A percentile compares a stretch with the other conserved stretches of the same genome.
These are phyloP conservation scores for Rhinella marina DNA, from an alignment of 2,797 vertebrate genomes.

Conservation along the genomic window DNA sequence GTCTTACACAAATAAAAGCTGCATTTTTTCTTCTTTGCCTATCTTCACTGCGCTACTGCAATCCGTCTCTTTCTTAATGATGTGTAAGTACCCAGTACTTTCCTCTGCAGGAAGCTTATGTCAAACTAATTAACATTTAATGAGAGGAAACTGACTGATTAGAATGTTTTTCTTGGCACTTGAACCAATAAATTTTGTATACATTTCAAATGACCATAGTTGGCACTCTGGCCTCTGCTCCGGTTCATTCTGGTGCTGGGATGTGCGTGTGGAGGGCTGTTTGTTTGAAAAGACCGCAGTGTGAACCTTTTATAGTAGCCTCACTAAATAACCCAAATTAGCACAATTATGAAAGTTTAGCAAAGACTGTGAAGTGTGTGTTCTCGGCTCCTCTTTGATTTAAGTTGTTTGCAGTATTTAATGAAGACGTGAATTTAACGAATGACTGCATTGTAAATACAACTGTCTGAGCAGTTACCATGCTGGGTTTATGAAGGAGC, in stretches of 20 bases:
- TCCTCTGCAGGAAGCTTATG: slow-evolving; percentile 84
- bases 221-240: slow-evolving; percentile 68
- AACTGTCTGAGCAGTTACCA: neutral
- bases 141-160: slow-evolving; percentile 89
- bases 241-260: slow-evolving; percentile 59
- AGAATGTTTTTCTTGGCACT: slow-evolving; percentile 88
- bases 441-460: slow-evolving; percentile 28
- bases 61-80: slow-evolving; percentile 82
- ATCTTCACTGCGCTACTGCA: slow-evolving; percentile 68
- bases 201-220: slow-evolving; percentile 68
- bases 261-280: slow-evolving; percentile 63
- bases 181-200: slow-evolving; percentile 84
- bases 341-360: slow-evolving; percentile 68
- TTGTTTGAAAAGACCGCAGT: slow-evolving; percentile 73
- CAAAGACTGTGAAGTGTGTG: slow-evolving; percentile 64
- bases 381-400: slow-evolving; percentile 62
- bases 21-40: slow-evolving; percentile 51
- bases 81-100: slow-evolving; percentile 83
- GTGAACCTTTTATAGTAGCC: slow-evolving; percentile 65
- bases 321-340: slow-evolving; percentile 64
- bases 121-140: slow-evolving; percentile 88
- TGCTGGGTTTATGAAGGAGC: slow-evolving; percentile 12
- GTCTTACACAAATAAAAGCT: slow-evolving; percentile 55
- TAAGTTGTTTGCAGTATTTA: slow-evolving; percentile 58
- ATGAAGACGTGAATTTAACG: slow-evolving; percentile 53